Conservation (phyloP, 2,113 vertebrate genomes). For the Pituophis catenifer region DNA sequence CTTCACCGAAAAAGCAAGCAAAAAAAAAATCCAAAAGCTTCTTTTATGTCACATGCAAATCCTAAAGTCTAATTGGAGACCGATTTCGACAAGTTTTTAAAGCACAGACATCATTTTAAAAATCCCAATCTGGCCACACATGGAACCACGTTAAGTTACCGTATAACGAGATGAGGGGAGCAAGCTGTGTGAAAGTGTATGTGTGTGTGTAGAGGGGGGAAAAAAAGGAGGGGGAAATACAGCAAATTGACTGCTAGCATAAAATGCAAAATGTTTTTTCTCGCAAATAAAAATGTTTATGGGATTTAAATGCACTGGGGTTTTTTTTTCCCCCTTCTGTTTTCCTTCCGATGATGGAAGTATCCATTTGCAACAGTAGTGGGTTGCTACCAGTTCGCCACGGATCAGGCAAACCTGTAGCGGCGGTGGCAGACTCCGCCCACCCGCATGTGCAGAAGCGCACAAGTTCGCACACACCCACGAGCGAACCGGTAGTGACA, state of each 20-base stretch:
- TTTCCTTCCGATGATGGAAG: constrained; percentile 23
- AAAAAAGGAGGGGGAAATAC: not conserved
- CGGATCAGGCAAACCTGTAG: no score
- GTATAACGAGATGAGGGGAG: not conserved
- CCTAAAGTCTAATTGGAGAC: constrained; percentile 18
- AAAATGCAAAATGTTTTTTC: not conserved
- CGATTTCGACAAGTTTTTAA: constrained; percentile 21
- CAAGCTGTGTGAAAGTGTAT: not conserved
- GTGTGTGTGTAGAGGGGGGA: not conserved
- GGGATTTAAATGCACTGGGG: constrained; percentile 35
- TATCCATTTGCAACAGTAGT: not conserved
- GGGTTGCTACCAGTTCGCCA: no score
- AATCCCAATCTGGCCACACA: not conserved
- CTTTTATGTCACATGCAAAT: not conserved
- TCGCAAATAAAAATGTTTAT: not conserved
- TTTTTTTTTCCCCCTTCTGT: not conserved
- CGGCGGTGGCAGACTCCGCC: no score
- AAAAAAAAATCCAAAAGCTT: not conserved
- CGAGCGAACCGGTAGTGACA: no score
- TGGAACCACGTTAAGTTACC: constrained; percentile 5
- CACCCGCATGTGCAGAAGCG: no score
- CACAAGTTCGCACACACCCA: no score
- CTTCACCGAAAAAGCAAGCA: constrained; percentile 26
- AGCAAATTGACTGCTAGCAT: not conserved
- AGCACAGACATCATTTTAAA: not conserved